Conservation (phyloP, 2,113 vertebrate species). For the Dicerorhinus sumatrensis region DNA sequence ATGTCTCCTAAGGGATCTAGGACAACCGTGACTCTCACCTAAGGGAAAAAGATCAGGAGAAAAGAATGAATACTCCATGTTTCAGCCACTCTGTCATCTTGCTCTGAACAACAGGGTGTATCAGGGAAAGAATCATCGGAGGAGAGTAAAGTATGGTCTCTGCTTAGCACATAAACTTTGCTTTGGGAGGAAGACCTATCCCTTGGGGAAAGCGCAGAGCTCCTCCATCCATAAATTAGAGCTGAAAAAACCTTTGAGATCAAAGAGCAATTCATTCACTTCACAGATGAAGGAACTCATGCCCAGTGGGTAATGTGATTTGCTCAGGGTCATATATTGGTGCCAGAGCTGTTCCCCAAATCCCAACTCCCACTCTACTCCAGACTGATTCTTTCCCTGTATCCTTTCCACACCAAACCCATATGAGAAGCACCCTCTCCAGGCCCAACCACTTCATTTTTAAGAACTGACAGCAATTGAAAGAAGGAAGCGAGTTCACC, state of each 20-base stretch:
- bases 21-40: neutral
- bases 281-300: slow-evolving; percentile 10
- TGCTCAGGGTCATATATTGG: neutral
- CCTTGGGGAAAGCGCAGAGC: neutral
- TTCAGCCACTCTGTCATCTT: neutral
- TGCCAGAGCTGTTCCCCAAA: neutral
- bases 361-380: neutral
- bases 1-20: neutral
- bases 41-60: neutral
- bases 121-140: neutral
- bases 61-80: neutral
- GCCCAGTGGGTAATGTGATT: neutral
- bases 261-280: neutral
- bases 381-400: neutral
- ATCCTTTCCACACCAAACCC: neutral
- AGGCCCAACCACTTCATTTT: neutral
- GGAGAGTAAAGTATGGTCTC: neutral
- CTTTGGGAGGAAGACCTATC: neutral
- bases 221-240: neutral
- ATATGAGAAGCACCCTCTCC: neutral
- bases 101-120: neutral
- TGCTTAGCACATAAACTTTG: neutral
- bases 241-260: neutral
- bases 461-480: neutral
- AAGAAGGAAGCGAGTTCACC: neutral